Percentiles rank a stretch among this genome's conserved stretches.
These are phyloP conservation scores for Aurelia aurita DNA, from an alignment of 30 jellyfish, hydroid and myxozoan species.

Conservation along the genomic window DNA sequence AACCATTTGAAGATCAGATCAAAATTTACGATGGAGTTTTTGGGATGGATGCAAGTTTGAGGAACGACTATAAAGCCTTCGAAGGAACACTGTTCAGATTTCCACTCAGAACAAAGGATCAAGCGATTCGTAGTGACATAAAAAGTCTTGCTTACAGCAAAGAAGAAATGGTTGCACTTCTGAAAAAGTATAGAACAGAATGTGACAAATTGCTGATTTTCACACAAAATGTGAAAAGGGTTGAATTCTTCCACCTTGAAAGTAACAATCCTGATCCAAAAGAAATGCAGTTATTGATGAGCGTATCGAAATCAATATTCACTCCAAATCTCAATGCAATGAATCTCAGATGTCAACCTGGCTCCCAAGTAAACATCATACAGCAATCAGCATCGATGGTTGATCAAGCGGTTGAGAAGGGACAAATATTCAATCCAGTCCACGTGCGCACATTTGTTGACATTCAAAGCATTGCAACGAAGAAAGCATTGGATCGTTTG, in stretches of 20 bases:
- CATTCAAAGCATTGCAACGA: neutral
- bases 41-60: conserved; percentile 66
- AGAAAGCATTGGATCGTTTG: neutral
- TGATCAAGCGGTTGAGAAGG: neutral
- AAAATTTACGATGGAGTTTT: conserved; percentile 66
- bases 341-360: neutral
- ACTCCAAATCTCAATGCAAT: neutral
- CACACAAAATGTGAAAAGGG: conserved; percentile 62
- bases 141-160: conserved; percentile 44
- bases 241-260: conserved; percentile 36
- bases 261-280: conserved; percentile 19
- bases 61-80: neutral
- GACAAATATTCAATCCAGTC: neutral
- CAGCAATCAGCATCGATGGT: neutral
- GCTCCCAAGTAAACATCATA: conserved; percentile 2
- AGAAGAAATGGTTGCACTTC: conserved; percentile 58
- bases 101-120: conserved; percentile 73
- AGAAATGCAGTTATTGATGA: conserved; percentile 33
- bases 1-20: conserved; percentile 58
- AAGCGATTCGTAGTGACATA: conserved; percentile 65
- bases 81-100: conserved; percentile 79
- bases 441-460: neutral
- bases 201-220: conserved; percentile 60
- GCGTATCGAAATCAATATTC: neutral
- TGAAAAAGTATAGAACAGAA: conserved; percentile 32